These are phyloP conservation scores for Columba livia DNA, from an alignment of 2,113 vertebrate genomes.

Conservation along the genomic window DNA sequence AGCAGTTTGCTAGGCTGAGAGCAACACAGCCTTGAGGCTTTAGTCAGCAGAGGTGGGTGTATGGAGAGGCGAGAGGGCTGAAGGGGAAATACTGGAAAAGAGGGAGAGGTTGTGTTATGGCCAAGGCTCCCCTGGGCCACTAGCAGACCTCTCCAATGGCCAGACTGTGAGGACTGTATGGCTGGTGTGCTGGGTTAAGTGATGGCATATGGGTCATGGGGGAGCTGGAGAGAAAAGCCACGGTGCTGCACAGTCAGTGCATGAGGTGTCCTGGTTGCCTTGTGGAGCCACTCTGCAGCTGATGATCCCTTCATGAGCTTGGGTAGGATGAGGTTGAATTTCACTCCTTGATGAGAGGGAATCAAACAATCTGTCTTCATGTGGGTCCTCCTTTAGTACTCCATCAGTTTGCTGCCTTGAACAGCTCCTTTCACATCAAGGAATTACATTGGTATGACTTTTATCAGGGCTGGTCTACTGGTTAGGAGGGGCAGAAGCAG, in stretches of 20 bases:
- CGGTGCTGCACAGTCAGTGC: neutral
- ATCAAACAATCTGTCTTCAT: neutral
- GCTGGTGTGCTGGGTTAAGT: neutral
- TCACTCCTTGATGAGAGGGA: neutral
- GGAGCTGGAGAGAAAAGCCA: neutral
- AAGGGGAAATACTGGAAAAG: neutral
- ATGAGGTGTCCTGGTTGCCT: neutral
- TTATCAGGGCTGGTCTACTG: neutral
- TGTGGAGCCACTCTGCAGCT: neutral
- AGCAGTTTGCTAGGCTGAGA: neutral
- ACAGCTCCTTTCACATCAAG: neutral
- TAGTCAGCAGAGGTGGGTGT: neutral
- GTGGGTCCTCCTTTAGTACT: neutral
- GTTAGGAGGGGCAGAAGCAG: neutral
- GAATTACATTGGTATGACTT: neutral
- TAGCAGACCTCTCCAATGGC: neutral
- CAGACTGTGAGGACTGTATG: neutral
- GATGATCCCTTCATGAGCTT: neutral
- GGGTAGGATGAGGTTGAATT: neutral
- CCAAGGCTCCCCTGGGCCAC: neutral
- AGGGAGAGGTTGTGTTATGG: neutral
- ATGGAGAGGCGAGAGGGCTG: neutral
- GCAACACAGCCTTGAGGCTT: neutral
- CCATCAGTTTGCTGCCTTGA: neutral
- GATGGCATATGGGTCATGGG: fast-evolving